Percentiles rank a stretch among this genome's conserved stretches.
These are phyloP conservation scores for Phenganax subtilis DNA, from an alignment of 92 coral and sea anemone species.

Conservation along the genomic window DNA sequence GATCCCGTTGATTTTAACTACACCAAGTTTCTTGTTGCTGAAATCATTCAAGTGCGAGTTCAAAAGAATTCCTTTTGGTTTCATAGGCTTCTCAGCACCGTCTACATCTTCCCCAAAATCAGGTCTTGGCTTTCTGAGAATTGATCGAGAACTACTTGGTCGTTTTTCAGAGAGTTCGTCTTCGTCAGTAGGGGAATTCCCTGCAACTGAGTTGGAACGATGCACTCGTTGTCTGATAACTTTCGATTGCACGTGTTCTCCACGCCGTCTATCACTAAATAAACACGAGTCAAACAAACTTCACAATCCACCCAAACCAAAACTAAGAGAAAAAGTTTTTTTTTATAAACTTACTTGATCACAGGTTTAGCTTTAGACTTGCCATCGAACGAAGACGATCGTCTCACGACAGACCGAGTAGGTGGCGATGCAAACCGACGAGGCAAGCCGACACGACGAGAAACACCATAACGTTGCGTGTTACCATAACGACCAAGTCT, in stretches of 20 bases:
- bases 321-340: too few relatives aligned
- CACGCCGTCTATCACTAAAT: constrained; percentile 33
- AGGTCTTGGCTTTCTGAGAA: constrained; percentile 75
- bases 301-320: too few relatives aligned
- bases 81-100: constrained; percentile 50
- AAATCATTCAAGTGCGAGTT: constrained; percentile 62
- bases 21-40: constrained; percentile 48
- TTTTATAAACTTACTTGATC: constrained; percentile 15
- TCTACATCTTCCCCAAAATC: constrained; percentile 74
- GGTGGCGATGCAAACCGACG: constrained; percentile 57
- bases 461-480: constrained; percentile 68
- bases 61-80: constrained; percentile 81
- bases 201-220: constrained; percentile 38
- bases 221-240: constrained; percentile 38
- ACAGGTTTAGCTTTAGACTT: constrained; percentile 62
- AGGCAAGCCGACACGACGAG: constrained; percentile 69
- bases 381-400: constrained; percentile 84
- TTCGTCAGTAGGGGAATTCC: constrained; percentile 33
- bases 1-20: constrained; percentile 90
- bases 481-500: constrained; percentile 43
- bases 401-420: constrained; percentile 60
- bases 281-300: background rate
- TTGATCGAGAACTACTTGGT: constrained; percentile 52
- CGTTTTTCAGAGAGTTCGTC: constrained; percentile 18
- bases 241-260: constrained; percentile 9